Evolutionary conservation across 2,113 vertebrate species (phyloP).

Genomic region (Physeter macrocephalus): DNA sequence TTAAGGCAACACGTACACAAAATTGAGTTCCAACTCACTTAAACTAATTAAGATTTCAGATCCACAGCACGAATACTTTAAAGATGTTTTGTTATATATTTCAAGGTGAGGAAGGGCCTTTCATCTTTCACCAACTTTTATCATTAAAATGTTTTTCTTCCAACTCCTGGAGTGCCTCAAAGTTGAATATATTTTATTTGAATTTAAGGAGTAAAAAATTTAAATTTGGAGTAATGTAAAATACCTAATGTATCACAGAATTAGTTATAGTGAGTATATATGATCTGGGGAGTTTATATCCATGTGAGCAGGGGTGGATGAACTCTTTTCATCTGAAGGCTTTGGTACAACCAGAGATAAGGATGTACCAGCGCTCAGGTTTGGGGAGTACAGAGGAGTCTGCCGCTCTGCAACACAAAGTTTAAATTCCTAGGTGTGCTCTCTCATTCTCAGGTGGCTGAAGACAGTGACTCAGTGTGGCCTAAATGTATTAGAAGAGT

Average conservation of each 20-base stretch:
- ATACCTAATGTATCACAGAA: background rate
- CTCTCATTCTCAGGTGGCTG: background rate
- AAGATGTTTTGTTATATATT: background rate
- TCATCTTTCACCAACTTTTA: background rate
- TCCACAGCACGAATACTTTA: background rate
- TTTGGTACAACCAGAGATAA: background rate
- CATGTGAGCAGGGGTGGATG: background rate
- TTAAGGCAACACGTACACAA: background rate
- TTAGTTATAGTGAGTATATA: background rate
- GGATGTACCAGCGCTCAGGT: background rate
- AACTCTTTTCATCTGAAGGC: background rate
- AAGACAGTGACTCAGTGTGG: background rate
- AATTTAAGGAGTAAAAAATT: background rate
- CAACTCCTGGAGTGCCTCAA: background rate
- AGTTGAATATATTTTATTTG: background rate
- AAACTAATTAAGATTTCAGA: background rate
- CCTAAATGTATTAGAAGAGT: background rate
- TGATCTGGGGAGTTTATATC: background rate
- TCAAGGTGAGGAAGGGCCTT: background rate
- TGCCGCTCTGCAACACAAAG: too few relatives aligned
- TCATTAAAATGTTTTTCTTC: background rate
- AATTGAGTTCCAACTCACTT: background rate
- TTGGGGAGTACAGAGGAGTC: background rate
- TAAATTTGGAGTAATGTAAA: background rate
- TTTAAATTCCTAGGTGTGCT: background rate